A percentile compares a stretch with the other conserved stretches of the same genome.
phyloP scores from a whole-genome alignment of 2,888 invertebrate species.

The Ormyrus pomaceus region DNA sequence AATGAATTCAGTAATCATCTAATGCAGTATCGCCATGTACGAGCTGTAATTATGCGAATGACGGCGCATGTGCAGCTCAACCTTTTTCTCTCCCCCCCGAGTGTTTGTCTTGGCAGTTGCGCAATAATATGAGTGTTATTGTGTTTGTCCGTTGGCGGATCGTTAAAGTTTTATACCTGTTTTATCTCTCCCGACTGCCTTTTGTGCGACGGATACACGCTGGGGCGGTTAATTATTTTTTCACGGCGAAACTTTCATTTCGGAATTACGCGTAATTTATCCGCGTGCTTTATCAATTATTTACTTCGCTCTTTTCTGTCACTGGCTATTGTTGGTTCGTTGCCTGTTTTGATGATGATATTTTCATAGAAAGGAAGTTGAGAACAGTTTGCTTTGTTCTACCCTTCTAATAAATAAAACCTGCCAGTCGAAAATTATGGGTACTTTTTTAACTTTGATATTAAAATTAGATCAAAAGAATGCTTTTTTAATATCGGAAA shows the following conservation, averaged over 20 bases:
- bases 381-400: not conserved
- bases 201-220: not conserved
- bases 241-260: slow-evolving; percentile 18
- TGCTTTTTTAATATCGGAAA: no score
- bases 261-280: slow-evolving; percentile 39
- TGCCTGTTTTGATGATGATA: not conserved
- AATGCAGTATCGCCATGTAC: slow-evolving; percentile 29
- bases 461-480: no score
- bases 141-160: slow-evolving; percentile 19
- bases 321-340: not conserved
- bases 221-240: slow-evolving; percentile 46
- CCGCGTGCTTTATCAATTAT: slow-evolving; percentile 28
- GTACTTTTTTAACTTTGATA: no score
- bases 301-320: not conserved
- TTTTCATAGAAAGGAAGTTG: not conserved
- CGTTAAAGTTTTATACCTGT: slow-evolving; percentile 45
- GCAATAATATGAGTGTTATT: slow-evolving; percentile 45
- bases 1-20: slow-evolving; percentile 42
- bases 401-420: no score
- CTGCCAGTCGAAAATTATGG: no score
- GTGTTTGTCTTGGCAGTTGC: slow-evolving; percentile 6
- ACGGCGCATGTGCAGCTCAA: not conserved
- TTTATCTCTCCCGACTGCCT: slow-evolving; percentile 17
- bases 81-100: no score
- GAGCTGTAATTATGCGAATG: slow-evolving; percentile 36